phyloP scores from a whole-genome alignment of 2,113 vertebrate genomes.

The Spermophilus dauricus region DNA sequence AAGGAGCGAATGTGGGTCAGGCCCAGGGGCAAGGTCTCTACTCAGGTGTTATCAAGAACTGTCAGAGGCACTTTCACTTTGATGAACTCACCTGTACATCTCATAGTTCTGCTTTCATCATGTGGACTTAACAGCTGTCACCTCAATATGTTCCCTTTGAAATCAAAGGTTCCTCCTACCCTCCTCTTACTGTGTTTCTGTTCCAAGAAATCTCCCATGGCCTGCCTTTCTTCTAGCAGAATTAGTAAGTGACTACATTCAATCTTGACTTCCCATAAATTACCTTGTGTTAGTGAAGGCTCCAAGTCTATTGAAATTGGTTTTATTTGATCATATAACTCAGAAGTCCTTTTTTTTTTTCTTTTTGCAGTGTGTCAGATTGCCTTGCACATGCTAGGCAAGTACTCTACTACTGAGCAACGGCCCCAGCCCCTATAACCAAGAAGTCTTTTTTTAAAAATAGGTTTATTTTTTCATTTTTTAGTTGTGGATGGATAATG shows the following conservation, averaged over 20 bases:
- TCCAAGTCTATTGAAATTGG: neutral
- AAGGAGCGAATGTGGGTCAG: neutral
- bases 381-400: no score
- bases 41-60: neutral
- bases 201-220: neutral
- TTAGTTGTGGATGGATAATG: no score
- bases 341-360: neutral
- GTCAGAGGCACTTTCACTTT: neutral
- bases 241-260: neutral
- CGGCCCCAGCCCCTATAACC: no score
- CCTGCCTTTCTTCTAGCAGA: neutral
- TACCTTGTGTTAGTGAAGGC: neutral
- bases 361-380: no score
- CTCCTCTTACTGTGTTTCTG: neutral
- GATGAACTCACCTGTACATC: neutral
- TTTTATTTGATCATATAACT: neutral
- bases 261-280: neutral
- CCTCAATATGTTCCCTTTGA: neutral
- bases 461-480: no score
- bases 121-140: neutral
- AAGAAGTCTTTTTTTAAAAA: no score
- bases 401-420: no score
- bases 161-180: neutral
- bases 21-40: neutral
- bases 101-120: neutral